phyloP scores from a whole-genome alignment of 2,113 vertebrate species.

The Globicephala melas region DNA sequence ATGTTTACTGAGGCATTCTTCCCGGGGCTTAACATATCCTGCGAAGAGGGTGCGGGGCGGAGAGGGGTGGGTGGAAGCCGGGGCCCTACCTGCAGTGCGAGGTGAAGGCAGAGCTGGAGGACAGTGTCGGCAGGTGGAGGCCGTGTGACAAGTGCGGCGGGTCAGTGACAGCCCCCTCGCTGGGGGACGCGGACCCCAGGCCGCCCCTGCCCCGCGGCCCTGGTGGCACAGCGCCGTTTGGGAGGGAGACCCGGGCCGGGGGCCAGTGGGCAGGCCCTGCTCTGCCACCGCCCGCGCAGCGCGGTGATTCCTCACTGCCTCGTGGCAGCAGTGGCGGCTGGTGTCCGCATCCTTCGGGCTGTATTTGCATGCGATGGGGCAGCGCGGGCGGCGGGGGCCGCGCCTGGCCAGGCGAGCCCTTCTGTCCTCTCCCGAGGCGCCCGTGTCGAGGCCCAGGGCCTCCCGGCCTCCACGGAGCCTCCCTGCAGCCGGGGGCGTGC shows the following conservation, averaged over 20 bases:
- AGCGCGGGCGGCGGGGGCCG: background rate
- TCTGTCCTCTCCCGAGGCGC: background rate
- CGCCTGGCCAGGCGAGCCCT: background rate
- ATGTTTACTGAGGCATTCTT: constrained; percentile 75
- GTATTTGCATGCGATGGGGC: background rate
- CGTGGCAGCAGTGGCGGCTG: background rate
- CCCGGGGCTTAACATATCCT: constrained; percentile 64
- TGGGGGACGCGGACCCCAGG: background rate
- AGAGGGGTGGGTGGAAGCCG: constrained; percentile 50
- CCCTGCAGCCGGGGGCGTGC: background rate
- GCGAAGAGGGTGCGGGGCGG: constrained; percentile 15
- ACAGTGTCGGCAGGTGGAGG: constrained; percentile 10
- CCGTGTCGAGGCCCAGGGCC: background rate
- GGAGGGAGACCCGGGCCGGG: background rate
- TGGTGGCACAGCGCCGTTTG: no score
- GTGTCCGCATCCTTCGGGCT: background rate
- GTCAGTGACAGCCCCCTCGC: background rate
- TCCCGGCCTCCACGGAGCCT: background rate
- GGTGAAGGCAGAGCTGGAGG: constrained; percentile 52
- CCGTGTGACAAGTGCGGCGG: background rate
- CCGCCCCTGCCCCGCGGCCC: background rate
- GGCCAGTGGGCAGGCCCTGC: background rate
- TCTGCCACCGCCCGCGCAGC: background rate
- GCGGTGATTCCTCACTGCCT: background rate
- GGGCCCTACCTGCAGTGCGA: constrained; percentile 56